phyloP scores from a whole-genome alignment of 1,140 invertebrate species.

The Thereuonema tuberculata region DNA sequence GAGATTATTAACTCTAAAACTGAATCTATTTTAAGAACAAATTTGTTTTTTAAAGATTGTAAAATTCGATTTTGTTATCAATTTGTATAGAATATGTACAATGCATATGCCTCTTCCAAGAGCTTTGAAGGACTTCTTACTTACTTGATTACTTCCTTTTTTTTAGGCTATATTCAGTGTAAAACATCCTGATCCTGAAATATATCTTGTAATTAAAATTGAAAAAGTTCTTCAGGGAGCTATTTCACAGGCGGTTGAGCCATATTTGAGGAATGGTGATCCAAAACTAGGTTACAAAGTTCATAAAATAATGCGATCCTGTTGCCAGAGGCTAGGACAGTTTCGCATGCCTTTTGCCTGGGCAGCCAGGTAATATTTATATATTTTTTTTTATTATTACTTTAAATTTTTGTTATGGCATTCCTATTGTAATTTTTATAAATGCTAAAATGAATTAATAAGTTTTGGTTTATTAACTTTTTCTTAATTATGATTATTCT shows the following conservation, averaged over 20 bases:
- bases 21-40: too few relatives aligned
- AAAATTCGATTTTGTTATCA: too few relatives aligned
- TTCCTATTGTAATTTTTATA: conserved; percentile 4
- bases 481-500: too few relatives aligned
- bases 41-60: too few relatives aligned
- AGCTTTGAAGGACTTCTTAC: too few relatives aligned
- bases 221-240: conserved; percentile 83
- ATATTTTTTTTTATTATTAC: too few relatives aligned
- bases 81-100: too few relatives aligned
- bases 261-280: conserved; percentile 62
- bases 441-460: not conserved
- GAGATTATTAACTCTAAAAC: too few relatives aligned
- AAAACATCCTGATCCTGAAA: conserved; percentile 66
- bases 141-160: too few relatives aligned
- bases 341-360: conserved; percentile 94
- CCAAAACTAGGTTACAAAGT: conserved; percentile 59
- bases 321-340: conserved; percentile 65
- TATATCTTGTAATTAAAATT: conserved; percentile 75
- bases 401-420: too few relatives aligned
- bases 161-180: conserved; percentile 64
- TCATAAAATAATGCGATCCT: conserved; percentile 63
- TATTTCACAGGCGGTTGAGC: conserved; percentile 68
- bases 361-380: conserved; percentile 50
- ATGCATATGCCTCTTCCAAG: too few relatives aligned
- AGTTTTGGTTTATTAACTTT: too few relatives aligned